Evolutionary conservation across 2,888 invertebrate species (phyloP).

Genomic region (Parochlus steinenii): DNA sequence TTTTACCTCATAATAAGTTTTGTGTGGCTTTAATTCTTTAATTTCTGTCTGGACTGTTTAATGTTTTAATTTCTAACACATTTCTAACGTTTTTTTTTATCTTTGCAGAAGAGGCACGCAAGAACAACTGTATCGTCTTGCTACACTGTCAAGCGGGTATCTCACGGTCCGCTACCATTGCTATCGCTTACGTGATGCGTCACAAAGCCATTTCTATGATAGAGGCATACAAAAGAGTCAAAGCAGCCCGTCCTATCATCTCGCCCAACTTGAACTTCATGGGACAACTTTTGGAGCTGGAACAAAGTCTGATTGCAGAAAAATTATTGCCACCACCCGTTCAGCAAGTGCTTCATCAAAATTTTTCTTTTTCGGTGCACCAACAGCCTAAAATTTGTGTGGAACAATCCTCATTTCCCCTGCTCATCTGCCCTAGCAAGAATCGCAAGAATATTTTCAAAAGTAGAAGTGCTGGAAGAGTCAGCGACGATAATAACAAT

Average conservation of each 20-base stretch:
- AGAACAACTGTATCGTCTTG: conserved; percentile 42
- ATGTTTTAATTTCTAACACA: no score
- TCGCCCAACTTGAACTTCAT: conserved; percentile 92
- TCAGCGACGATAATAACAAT: no score
- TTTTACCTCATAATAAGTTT: no score
- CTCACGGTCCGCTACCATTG: conserved; percentile 84
- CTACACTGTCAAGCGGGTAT: conserved; percentile 94
- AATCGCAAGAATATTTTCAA: no score
- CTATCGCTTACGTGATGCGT: conserved; percentile 89
- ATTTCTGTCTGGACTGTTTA: no score
- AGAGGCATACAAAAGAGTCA: conserved; percentile 77
- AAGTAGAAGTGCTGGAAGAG: no score
- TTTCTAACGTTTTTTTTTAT: conserved; percentile 14
- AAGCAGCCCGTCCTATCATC: conserved; percentile 71
- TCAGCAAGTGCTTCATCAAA: no score
- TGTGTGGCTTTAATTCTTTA: no score
- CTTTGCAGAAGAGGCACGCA: conserved; percentile 30
- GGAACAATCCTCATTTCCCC: no score
- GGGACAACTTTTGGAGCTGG: conserved; percentile 73
- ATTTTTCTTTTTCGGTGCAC: no score
- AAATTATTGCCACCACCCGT: conserved; percentile 19
- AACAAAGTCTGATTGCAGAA: conserved; percentile 43
- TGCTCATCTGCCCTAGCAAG: no score
- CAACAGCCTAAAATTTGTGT: no score
- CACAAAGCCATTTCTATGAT: conserved; percentile 66